Base-by-base conservation (phyloP, 2,113 vertebrate genomes). In the Hepsetus odoe region DNA sequence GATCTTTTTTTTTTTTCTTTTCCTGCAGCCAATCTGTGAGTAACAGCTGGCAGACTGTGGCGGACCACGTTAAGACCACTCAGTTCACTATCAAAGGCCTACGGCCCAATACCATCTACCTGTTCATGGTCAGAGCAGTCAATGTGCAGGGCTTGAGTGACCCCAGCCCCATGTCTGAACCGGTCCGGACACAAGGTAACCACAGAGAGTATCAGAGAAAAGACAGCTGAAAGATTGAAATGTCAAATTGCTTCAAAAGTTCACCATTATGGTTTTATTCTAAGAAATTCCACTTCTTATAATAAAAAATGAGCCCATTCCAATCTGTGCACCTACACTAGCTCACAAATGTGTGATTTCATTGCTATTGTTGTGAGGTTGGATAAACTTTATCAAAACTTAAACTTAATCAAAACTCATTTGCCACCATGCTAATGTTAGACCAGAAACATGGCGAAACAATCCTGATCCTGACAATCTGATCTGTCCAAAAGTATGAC, bases 41-140 rank as follows among this genome's bases (percentile, higher is more conserved):
- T 92, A 99, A 98, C 78, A 99, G 97, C 84, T 99, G 97, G 97
- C 97, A 99, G 76, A 99, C 98, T 0, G 97, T 99, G 51, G 96
- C 98, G 5, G 97, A 98, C 82, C 96, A 98, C 0, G 92, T 98
- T 76, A 99, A 96, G 91, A 95, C 90, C 53, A 96, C 95, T 0
- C 94, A 96, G 83, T 95, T 91, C 74, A 97, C 95, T 0, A 94
- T 98, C 53, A 94, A 94, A 85, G 95, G 95, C 59, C 90, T 99
- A 10, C 94, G 98, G 26, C 97, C 98, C 56, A 99, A 99, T 85
- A 99, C 98, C 24, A 97, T 99, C 87, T 99, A 99, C 90, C 90
- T 99, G 77, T 99, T 99, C 88, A 98, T 98, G 96, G 95, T 99
- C 68, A 95, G 98, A 87, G 95, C 97, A 0, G 96, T 97, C 88